phyloP scores from a whole-genome alignment of 2,113 vertebrate species.

The Myiozetetes cayanensis region DNA sequence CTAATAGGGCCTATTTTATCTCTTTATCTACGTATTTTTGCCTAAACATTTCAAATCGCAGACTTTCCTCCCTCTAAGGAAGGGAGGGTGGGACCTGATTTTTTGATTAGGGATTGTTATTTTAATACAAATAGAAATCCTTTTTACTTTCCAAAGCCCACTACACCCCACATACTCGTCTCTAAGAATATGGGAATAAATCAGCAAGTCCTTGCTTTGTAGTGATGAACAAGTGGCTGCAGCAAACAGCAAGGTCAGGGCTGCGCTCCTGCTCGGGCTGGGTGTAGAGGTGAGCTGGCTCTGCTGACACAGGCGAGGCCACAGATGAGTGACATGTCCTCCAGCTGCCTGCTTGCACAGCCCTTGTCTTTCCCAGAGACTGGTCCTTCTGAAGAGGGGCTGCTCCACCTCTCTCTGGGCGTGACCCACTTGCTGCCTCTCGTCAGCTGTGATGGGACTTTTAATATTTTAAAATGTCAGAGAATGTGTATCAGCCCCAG shows the following conservation, averaged over 20 bases:
- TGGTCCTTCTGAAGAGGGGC: background rate
- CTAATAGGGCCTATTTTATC: background rate
- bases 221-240: background rate
- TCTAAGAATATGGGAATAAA: background rate
- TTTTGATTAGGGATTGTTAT: background rate
- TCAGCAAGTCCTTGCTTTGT: background rate
- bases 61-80: background rate
- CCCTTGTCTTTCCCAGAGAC: background rate
- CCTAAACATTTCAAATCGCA: background rate
- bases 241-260: background rate
- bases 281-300: background rate
- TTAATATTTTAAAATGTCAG: background rate
- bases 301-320: background rate
- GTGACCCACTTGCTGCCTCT: background rate
- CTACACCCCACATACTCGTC: background rate
- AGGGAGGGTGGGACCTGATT: background rate
- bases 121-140: background rate
- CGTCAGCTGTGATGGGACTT: background rate
- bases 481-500: background rate
- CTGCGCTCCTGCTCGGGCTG: background rate
- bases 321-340: fast-evolving
- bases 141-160: background rate
- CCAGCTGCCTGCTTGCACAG: background rate
- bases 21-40: background rate
- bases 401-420: background rate